Percentiles rank a stretch among this genome's conserved stretches.
phyloP scores from a whole-genome alignment of 2,797 vertebrate genomes.

The Helicolenus hilgendorfi region DNA sequence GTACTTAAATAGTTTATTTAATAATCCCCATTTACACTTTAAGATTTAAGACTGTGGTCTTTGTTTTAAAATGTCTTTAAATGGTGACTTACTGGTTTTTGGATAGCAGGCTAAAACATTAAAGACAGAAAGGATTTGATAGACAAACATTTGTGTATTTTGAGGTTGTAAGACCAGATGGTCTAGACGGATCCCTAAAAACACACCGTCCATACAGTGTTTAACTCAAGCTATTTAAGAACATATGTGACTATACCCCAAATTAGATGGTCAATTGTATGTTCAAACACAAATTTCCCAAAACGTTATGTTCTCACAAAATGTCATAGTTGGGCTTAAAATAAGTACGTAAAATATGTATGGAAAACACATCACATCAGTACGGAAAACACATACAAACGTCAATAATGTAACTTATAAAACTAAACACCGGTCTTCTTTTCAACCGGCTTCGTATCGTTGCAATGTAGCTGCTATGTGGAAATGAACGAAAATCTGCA shows the following conservation, averaged over 20 bases:
- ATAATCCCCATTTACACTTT: background rate
- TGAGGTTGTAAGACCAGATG: background rate
- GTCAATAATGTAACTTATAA: too few relatives aligned
- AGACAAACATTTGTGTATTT: background rate
- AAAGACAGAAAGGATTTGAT: background rate
- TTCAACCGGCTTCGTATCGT: too few relatives aligned
- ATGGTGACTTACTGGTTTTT: background rate
- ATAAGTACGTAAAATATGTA: too few relatives aligned
- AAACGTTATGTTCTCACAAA: too few relatives aligned
- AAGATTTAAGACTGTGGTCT: background rate
- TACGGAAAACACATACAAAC: too few relatives aligned
- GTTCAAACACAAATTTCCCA: conserved; percentile 57
- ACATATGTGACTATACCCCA: conserved; percentile 40
- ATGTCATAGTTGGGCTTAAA: too few relatives aligned
- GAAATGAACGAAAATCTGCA: too few relatives aligned
- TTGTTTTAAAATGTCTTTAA: background rate
- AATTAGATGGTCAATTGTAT: conserved; percentile 61
- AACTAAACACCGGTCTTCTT: too few relatives aligned
- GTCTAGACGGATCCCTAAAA: conserved; percentile 9
- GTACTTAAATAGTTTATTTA: background rate
- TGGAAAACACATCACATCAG: too few relatives aligned
- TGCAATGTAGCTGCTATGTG: too few relatives aligned
- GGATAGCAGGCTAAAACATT: background rate
- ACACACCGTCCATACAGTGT: background rate
- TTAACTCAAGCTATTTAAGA: background rate